These are phyloP conservation scores for Cecidostiba fungosa DNA, from an alignment of 2,888 invertebrate genomes.

Conservation along the genomic window DNA sequence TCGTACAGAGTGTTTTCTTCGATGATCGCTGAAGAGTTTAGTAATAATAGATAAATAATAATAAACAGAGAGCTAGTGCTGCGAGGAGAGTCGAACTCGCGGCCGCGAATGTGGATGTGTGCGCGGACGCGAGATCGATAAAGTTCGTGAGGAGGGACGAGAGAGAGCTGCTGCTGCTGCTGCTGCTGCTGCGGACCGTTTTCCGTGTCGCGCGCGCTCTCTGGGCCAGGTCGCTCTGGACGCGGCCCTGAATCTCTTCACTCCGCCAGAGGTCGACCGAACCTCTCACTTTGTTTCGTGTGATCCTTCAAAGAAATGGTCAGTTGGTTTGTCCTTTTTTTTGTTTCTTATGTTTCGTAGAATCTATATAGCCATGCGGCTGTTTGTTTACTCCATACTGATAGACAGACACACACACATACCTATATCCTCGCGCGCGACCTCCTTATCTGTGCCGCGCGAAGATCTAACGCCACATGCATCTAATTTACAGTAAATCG, in stretches of 20 bases:
- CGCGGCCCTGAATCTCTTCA: background rate
- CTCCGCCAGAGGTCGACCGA: background rate
- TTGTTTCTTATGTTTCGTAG: background rate
- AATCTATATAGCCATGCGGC: background rate
- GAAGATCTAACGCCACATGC: background rate
- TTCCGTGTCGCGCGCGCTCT: background rate
- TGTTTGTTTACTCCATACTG: background rate
- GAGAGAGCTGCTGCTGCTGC: constrained; percentile 3
- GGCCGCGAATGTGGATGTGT: background rate
- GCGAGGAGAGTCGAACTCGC: background rate
- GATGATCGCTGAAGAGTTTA: background rate
- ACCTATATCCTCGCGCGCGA: background rate
- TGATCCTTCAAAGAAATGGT: constrained; percentile 23
- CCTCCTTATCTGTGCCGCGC: background rate
- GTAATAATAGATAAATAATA: background rate
- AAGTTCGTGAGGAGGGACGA: background rate
- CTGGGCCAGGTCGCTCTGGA: background rate
- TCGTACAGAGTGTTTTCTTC: background rate
- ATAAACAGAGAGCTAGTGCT: background rate
- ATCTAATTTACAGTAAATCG: background rate
- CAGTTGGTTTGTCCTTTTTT: constrained; percentile 21
- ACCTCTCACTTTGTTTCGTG: background rate
- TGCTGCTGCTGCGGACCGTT: constrained; percentile 14
- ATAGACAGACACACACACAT: background rate
- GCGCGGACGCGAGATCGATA: constrained; percentile 47